Evolutionary conservation across 1,140 invertebrate species (phyloP).

Genomic region (Eulimnadia texana): DNA sequence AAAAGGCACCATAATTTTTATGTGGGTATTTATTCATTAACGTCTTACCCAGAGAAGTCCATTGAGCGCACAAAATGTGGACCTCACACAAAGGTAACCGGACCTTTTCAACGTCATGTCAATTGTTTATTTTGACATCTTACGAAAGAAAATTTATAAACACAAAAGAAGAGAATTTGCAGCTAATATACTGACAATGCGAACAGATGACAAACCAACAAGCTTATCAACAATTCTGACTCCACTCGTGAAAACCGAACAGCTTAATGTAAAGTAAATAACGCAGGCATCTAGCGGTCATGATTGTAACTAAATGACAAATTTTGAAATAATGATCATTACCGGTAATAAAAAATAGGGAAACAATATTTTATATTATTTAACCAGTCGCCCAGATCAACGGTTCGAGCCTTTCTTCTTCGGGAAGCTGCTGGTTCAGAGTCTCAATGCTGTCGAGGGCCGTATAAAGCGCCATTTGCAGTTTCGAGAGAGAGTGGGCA

Average conservation of each 20-base stretch:
- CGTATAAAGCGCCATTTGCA: conserved; percentile 66
- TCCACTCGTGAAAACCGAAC: too few species aligned
- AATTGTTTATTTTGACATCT: neutral
- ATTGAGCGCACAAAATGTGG: conserved; percentile 58
- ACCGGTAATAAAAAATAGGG: neutral
- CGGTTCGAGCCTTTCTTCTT: conserved; percentile 68
- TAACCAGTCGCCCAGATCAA: conserved; percentile 76
- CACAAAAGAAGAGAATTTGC: too few species aligned
- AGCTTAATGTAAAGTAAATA: neutral
- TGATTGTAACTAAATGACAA: too few species aligned
- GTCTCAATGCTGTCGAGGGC: conserved; percentile 69
- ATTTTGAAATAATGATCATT: too few species aligned
- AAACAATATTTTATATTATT: conserved; percentile 15
- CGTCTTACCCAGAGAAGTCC: conserved; percentile 54
- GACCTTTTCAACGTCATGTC: neutral
- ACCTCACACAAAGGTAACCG: conserved; percentile 55
- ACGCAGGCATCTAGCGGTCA: neutral
- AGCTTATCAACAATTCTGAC: neutral
- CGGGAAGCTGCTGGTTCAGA: conserved; percentile 67
- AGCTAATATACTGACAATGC: neutral
- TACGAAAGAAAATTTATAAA: too few species aligned
- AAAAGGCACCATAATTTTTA: neutral
- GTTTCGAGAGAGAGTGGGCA: conserved; percentile 58
- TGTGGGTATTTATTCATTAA: neutral
- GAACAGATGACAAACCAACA: neutral